phyloP scores from a whole-genome alignment of 1,140 invertebrate genomes.

The Calycopis cecrops region DNA sequence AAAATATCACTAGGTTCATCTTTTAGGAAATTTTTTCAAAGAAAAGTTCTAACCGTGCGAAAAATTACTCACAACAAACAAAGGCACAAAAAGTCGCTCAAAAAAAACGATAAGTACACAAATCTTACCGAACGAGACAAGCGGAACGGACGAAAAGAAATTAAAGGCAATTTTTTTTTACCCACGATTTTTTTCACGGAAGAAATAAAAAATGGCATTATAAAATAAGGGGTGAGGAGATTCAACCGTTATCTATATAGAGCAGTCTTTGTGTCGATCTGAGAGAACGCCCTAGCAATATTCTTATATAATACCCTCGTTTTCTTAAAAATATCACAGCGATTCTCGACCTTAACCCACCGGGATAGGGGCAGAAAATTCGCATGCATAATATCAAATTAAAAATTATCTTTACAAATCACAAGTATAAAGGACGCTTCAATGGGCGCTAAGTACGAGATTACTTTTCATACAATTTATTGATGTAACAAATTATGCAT shows the following conservation, averaged over 20 bases:
- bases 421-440: not conserved
- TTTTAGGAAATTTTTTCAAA: too few species aligned
- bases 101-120: conserved; percentile 1
- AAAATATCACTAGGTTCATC: too few species aligned
- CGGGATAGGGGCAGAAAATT: not conserved
- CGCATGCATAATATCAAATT: not conserved
- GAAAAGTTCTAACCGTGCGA: not conserved
- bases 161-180: conserved; percentile 37
- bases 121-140: conserved; percentile 15
- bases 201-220: conserved; percentile 38
- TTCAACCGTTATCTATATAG: conserved; percentile 44
- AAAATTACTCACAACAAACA: conserved; percentile 15
- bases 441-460: conserved; percentile 9
- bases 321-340: conserved; percentile 17
- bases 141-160: conserved; percentile 11
- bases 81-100: conserved; percentile 14
- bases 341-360: not conserved
- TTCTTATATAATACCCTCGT: conserved; percentile 26
- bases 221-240: conserved; percentile 46
- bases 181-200: conserved; percentile 49
- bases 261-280: conserved; percentile 38
- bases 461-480: conserved; percentile 10
- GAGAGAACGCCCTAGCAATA: conserved; percentile 55
- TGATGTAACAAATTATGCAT: not conserved
- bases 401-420: conserved; percentile 12